phyloP scores from a whole-genome alignment of 2,113 vertebrate species.

The Budorcas taxicolor region DNA sequence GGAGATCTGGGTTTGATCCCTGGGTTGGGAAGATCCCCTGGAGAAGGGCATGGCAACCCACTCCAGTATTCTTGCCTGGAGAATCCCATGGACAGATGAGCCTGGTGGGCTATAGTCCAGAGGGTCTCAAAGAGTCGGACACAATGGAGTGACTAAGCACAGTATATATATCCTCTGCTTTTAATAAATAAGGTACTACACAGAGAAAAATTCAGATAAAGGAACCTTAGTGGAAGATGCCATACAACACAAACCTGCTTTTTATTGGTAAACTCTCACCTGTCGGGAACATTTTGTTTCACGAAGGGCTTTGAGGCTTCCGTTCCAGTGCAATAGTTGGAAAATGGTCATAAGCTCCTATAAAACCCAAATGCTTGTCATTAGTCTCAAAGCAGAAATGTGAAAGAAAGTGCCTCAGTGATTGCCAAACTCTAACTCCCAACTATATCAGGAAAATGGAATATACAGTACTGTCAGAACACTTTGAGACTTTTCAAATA shows the following conservation, averaged over 20 bases:
- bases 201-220: background rate
- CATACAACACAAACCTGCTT: background rate
- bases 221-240: background rate
- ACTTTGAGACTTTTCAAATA: background rate
- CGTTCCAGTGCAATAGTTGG: constrained; percentile 90
- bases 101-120: background rate
- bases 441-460: background rate
- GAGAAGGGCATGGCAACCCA: background rate
- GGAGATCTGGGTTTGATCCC: background rate
- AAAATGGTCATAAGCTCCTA: constrained; percentile 92
- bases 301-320: constrained; percentile 86
- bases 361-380: constrained; percentile 43
- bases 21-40: background rate
- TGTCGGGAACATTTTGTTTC: constrained; percentile 87
- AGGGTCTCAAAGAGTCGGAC: background rate
- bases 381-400: background rate
- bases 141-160: background rate
- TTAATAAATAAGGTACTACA: background rate
- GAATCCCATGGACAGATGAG: background rate
- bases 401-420: background rate
- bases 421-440: background rate
- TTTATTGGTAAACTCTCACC: constrained; percentile 72
- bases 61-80: background rate
- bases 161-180: background rate
- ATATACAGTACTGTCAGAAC: background rate